Evolutionary conservation across 1,140 invertebrate species (phyloP).

Genomic region (Calycopis cecrops): DNA sequence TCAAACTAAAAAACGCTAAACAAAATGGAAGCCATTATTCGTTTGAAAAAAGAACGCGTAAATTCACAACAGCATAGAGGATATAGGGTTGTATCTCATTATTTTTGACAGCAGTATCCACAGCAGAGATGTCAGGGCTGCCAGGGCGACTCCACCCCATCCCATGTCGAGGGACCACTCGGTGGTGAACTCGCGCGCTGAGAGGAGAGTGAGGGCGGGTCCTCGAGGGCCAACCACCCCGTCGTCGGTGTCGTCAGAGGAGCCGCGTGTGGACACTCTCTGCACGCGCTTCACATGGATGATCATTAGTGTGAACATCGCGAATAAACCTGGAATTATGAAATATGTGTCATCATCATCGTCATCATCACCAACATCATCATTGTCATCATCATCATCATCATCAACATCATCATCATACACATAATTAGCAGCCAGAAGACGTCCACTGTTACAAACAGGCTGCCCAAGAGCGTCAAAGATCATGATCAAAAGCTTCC

Average conservation of each 20-base stretch:
- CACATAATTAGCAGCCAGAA: no score
- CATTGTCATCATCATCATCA: not conserved
- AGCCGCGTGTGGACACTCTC: constrained; percentile 74
- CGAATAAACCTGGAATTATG: constrained; percentile 85
- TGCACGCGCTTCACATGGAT: constrained; percentile 91
- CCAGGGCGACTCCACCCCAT: constrained; percentile 87
- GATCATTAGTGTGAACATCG: constrained; percentile 91
- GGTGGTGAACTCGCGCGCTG: constrained; percentile 83
- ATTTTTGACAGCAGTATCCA: constrained; percentile 93
- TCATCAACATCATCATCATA: not conserved
- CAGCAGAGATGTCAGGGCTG: constrained; percentile 84
- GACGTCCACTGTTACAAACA: no score
- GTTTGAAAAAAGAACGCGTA: not conserved
- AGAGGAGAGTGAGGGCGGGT: constrained; percentile 60
- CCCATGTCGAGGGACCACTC: constrained; percentile 90
- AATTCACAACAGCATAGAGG: constrained; percentile 77
- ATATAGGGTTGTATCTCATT: constrained; percentile 90
- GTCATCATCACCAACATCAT: no score
- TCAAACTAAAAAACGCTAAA: not conserved
- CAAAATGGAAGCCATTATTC: not conserved
- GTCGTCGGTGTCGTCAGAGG: constrained; percentile 79
- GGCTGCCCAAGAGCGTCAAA: no score
- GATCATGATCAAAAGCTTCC: no score
- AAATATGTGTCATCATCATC: not conserved
- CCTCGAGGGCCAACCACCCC: constrained; percentile 79